Percentiles rank a stretch among this genome's conserved stretches.
Evolutionary conservation across 2,113 vertebrate species (phyloP).

Genomic region (Thunnus maccoyii): DNA sequence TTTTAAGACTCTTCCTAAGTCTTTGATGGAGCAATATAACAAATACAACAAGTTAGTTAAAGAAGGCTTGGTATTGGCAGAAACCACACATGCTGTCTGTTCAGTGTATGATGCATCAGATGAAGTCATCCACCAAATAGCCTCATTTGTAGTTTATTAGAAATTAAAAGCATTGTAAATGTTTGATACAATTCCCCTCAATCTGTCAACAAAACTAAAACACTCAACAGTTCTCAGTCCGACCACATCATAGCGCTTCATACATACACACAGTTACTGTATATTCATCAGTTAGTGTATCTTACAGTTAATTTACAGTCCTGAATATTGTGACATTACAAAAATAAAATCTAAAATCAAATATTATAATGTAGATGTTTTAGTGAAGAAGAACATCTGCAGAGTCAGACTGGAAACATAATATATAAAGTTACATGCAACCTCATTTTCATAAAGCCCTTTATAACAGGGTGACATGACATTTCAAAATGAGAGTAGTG

Average conservation of each 20-base stretch:
- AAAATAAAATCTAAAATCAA: slow-evolving; percentile 78
- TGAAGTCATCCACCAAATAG: slow-evolving; percentile 4
- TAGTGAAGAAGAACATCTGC: slow-evolving; percentile 29
- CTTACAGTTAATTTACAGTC: slow-evolving; percentile 66
- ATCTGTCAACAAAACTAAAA: slow-evolving; percentile 47
- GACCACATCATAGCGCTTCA: slow-evolving; percentile 15
- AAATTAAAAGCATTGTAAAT: slow-evolving; percentile 76
- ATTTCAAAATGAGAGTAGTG: slow-evolving; percentile 37
- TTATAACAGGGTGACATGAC: slow-evolving; percentile 40
- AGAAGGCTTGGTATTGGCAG: too few relatives aligned
- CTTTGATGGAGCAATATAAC: too few relatives aligned
- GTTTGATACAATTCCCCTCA: slow-evolving; percentile 58
- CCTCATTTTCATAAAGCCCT: slow-evolving; percentile 36
- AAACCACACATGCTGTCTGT: too few relatives aligned
- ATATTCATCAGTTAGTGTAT: slow-evolving; percentile 63
- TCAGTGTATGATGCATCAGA: not conserved
- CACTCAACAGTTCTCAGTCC: slow-evolving; percentile 50
- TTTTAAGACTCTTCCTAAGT: too few relatives aligned
- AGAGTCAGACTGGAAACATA: slow-evolving; percentile 24
- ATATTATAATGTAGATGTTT: slow-evolving; percentile 54
- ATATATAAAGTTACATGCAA: slow-evolving; percentile 44
- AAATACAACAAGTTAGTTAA: too few relatives aligned
- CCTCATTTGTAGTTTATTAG: slow-evolving; percentile 78
- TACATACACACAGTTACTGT: slow-evolving; percentile 44
- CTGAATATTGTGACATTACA: slow-evolving; percentile 70